phyloP scores from a whole-genome alignment of 2,113 vertebrate species.

The Eurypyga helias region DNA sequence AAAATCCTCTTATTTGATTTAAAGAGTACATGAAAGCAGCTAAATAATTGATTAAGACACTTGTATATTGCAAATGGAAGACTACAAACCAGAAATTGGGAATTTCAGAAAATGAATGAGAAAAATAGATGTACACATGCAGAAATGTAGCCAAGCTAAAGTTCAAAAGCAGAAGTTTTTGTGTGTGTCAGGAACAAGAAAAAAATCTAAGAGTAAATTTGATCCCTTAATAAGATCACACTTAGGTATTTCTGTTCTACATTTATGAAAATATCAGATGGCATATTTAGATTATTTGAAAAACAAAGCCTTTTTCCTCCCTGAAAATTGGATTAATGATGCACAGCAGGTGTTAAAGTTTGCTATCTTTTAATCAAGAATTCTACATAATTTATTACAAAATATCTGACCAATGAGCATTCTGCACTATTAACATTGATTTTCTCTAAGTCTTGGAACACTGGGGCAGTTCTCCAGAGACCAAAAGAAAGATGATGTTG shows the following conservation, averaged over 20 bases:
- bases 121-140: background rate
- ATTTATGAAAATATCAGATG: background rate
- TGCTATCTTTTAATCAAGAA: background rate
- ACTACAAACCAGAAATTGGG: background rate
- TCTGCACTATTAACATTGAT: background rate
- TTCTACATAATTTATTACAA: background rate
- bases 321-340: background rate
- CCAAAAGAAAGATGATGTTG: conserved; percentile 10
- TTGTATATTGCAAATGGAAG: background rate
- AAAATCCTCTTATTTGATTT: background rate
- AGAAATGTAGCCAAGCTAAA: background rate
- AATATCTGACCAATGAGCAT: background rate
- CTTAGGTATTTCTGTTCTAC: background rate
- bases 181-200: background rate
- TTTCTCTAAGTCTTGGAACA: background rate
- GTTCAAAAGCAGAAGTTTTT: background rate
- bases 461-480: background rate
- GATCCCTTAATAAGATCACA: background rate
- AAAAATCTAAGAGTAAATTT: background rate
- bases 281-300: background rate
- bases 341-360: background rate
- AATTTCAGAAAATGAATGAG: background rate
- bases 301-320: background rate
- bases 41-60: background rate
- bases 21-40: background rate